Evolutionary conservation across 2,888 invertebrate species (phyloP).

Genomic region (Pecten maximus): DNA sequence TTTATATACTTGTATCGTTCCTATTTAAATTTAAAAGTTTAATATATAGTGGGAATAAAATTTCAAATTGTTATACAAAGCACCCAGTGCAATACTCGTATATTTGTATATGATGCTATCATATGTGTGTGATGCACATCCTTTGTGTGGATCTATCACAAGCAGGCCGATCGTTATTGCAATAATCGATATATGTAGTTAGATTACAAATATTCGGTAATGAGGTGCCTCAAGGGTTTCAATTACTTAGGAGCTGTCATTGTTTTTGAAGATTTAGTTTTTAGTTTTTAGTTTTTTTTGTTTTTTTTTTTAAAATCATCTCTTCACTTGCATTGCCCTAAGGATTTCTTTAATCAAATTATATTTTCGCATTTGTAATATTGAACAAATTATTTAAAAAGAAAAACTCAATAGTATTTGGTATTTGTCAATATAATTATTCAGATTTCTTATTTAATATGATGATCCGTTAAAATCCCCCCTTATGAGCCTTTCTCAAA

Average conservation of each 20-base stretch:
- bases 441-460: neutral
- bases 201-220: conserved; percentile 23
- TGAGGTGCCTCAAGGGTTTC: neutral
- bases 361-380: neutral
- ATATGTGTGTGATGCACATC: neutral
- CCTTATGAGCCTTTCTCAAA: neutral
- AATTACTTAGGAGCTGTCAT: neutral
- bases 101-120: neutral
- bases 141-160: neutral
- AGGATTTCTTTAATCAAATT: neutral
- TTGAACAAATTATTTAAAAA: neutral
- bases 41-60: conserved; percentile 18
- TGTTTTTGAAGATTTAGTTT: neutral
- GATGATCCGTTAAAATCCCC: neutral
- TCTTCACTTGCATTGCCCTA: neutral
- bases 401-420: neutral
- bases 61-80: neutral
- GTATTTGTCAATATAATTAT: neutral
- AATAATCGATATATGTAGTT: conserved; percentile 27
- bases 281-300: neutral
- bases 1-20: conserved; percentile 26
- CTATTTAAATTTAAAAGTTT: neutral
- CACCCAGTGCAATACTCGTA: neutral
- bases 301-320: neutral
- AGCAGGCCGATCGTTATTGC: conserved; percentile 26